These are phyloP conservation scores for Cheilosia scutellata DNA, from an alignment of 2,888 invertebrate genomes.

Conservation along the genomic window DNA sequence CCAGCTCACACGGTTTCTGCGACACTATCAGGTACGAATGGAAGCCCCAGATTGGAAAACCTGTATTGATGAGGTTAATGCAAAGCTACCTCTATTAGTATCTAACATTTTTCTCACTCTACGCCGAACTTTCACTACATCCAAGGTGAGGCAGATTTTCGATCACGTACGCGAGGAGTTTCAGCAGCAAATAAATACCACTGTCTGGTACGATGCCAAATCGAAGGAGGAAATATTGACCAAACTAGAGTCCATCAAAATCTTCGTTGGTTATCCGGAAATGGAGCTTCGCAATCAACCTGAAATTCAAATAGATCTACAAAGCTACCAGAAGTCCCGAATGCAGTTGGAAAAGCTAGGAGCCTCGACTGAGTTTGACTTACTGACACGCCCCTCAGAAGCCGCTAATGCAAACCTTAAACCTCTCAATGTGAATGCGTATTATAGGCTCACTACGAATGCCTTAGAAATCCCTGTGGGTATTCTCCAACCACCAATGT, in stretches of 20 bases:
- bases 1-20: constrained; percentile 80
- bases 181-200: constrained; percentile 33
- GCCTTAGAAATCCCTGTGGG: constrained; percentile 81
- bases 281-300: constrained; percentile 3
- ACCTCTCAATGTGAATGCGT: constrained; percentile 81
- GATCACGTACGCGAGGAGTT: constrained; percentile 39
- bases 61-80: constrained; percentile 60
- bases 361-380: constrained; percentile 15
- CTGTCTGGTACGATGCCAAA: constrained; percentile 44
- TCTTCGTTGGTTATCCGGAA: constrained; percentile 76
- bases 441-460: constrained; percentile 80
- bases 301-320: constrained; percentile 37
- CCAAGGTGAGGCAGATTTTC: constrained; percentile 24
- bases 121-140: constrained; percentile 7
- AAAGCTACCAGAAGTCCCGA: constrained; percentile 49
- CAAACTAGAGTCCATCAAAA: constrained; percentile 77
- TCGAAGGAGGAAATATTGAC: constrained; percentile 76
- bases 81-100: constrained; percentile 40
- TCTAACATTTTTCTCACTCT: constrained; percentile 29
- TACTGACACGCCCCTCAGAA: constrained; percentile 12
- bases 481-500: constrained; percentile 78
- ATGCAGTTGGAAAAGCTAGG: constrained; percentile 27
- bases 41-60: constrained; percentile 71
- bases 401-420: constrained; percentile 67
- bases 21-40: constrained; percentile 79